Evolutionary conservation across 2,113 vertebrate species (phyloP), one percentile per base, ranked within the genome.

Genomic region (Falcunculus frontatus): DNA sequence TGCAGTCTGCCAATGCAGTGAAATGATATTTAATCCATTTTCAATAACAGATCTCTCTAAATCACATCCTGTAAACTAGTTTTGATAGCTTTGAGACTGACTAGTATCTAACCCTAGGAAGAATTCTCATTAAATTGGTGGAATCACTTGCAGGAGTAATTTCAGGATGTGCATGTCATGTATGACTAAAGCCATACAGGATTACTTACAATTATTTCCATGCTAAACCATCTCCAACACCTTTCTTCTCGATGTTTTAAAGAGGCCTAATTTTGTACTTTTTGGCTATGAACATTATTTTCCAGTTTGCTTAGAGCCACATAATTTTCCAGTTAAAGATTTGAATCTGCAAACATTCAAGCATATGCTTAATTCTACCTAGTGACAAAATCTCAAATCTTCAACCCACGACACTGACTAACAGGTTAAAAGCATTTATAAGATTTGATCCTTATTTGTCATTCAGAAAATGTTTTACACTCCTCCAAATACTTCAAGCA

Each of bases 401-500:
- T n/a, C n/a, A n/a, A n/a, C n/a, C n/a, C n/a, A n/a, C n/a, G n/a
- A 39, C 27, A 62, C 10, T 60, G 22, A 89, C 39, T 69, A 65
- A 62, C 10, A 41, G 10, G n/a, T 21, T 75, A 85, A 76, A 81
- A 68, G 3, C 9, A 50, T 89, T 90, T 82, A 18, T 52, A 75
- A 75, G 33, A 57, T 90, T 84, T 91, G 11, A 7, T 44, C 33
- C 10, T 63, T 52, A 44, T 56, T 39, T 86, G 39, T 30, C 17
- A 74, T 93, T 78, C 41, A 67, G 57, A 19, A 73, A 83, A 30
- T 47, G 2, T 76, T 86, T 82, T 93, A 95, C 16, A 27, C 72
- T 62, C 49, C 68, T 90, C 80, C 77, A 96, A 98, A 91, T 70
- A 92, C 89, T 92, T 97, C 72, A 78, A 98, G 50, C 29, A 98